Base-by-base conservation (phyloP, 2,888 invertebrate genomes). In the Eupithecia exiguata region DNA sequence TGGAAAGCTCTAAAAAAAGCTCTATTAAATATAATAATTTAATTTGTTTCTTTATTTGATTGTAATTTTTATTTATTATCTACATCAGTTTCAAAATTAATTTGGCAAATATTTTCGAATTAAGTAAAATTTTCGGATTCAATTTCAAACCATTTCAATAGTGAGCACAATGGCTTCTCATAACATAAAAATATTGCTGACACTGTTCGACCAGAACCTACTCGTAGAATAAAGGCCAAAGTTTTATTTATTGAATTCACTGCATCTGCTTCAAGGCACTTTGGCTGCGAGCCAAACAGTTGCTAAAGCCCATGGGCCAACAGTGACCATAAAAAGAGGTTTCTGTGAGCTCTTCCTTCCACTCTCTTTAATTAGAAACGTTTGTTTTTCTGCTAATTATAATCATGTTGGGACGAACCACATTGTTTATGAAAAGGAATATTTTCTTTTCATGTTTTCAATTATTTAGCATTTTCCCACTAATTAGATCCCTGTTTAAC, bases 261-360 rank as follows among this genome's bases (percentile, higher is more conserved):
- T 78, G 79, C 79, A 78, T 81, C 80, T 77, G 73, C 72, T n/a
- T 62, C 53, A 3, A 61, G 74, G 69, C 71, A 74, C 77, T 81
- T 81, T 85, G 85, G 85, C 85, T 65, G 9, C 6, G 6, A 7
- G 85, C 85, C 85, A 84, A 72, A 40, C 68, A 66, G 65, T 68
- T 40, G 58, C 75, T 70, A n/a, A 36, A 66, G 71, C 21, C 73
- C 70, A 69, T 69, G 68, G 75, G 38, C 63, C 38, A 53, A 21
- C 63, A 65, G 36, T 69, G 62, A 62, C 71, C 70, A 75, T 77
- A 61, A 79, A 77, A 65, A 65, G 66, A 49, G 36, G 35, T 69
- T 75, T 74, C 71, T 76, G 67, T 69, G n/a, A 58, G 58, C 58
- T 72, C n/a, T 36, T 36, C 62, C 35, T n/a, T 35, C 63, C 63